Percentiles rank a stretch among this genome's conserved stretches.
Evolutionary conservation across 2,797 vertebrate species (phyloP).

Genomic region (Ctenopoma multispine): DNA sequence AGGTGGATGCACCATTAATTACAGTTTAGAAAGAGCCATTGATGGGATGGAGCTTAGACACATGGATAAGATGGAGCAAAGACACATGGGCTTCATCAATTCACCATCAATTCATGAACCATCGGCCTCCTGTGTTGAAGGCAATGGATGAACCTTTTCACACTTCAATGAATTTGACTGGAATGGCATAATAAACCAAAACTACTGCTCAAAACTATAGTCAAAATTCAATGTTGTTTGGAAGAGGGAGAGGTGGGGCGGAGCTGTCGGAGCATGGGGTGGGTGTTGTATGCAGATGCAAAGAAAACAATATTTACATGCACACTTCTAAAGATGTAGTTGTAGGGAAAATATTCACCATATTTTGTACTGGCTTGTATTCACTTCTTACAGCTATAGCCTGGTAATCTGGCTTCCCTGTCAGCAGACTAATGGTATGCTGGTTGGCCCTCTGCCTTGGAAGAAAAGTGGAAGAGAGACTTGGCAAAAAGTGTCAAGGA

Average conservation of each 20-base stretch:
- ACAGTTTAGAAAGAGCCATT: conserved; percentile 55
- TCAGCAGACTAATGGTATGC: conserved; percentile 87
- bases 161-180: conserved; percentile 48
- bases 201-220: conserved; percentile 38
- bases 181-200: conserved; percentile 46
- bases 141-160: conserved; percentile 54
- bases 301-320: conserved; percentile 85
- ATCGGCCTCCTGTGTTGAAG: conserved; percentile 31
- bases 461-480: conserved; percentile 87
- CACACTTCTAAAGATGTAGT: conserved; percentile 86
- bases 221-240: conserved; percentile 56
- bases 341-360: conserved; percentile 88
- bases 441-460: conserved; percentile 88
- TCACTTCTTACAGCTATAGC: conserved; percentile 87
- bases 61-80: conserved; percentile 9
- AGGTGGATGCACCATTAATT: conserved; percentile 8
- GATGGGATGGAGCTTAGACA: conserved; percentile 58
- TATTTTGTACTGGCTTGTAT: conserved; percentile 88
- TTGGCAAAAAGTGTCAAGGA: conserved; percentile 84
- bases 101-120: conserved; percentile 39
- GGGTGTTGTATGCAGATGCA: conserved; percentile 85
- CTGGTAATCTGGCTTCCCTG: conserved; percentile 87
- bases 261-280: conserved; percentile 66
- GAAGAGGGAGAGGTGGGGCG: conserved; percentile 29
- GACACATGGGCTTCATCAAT: conserved; percentile 42